phyloP scores from a whole-genome alignment of 2,797 vertebrate species.

The Epinephelus awoara region DNA sequence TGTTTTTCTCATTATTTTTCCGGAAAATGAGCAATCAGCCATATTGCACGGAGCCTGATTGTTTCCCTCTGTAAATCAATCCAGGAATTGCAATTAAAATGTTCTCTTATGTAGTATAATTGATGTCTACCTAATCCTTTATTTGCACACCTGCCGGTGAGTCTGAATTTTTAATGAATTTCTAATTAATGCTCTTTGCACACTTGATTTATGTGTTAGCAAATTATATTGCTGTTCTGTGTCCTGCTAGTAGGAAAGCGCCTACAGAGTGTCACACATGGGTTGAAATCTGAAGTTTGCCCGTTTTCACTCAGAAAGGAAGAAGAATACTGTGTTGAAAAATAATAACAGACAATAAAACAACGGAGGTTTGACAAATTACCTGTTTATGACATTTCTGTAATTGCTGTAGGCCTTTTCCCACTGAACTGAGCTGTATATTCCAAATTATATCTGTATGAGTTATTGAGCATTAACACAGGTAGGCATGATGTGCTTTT shows the following conservation, averaged over 20 bases:
- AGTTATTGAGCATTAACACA: constrained; percentile 15
- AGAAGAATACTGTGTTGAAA: constrained; percentile 29
- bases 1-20: constrained; percentile 87
- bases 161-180: constrained; percentile 91
- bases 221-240: constrained; percentile 82
- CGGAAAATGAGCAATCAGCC: constrained; percentile 88
- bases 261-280: constrained; percentile 66
- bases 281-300: constrained; percentile 60
- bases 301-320: constrained; percentile 35
- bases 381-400: constrained; percentile 55
- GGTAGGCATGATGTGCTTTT: constrained; percentile 5
- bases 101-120: constrained; percentile 90
- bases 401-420: constrained; percentile 42
- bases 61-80: constrained; percentile 89
- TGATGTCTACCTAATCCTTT: constrained; percentile 91
- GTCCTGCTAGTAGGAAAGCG: constrained; percentile 73
- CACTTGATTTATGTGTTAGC: constrained; percentile 87
- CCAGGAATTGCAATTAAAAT: constrained; percentile 89
- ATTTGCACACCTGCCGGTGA: constrained; percentile 90
- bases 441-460: constrained; percentile 19
- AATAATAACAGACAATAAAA: constrained; percentile 19
- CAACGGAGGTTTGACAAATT: constrained; percentile 54
- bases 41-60: constrained; percentile 85
- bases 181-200: constrained; percentile 90
- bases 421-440: constrained; percentile 33